These are phyloP conservation scores for Megastigmus dorsalis DNA, from an alignment of 2,888 invertebrate species.

Conservation along the genomic window DNA sequence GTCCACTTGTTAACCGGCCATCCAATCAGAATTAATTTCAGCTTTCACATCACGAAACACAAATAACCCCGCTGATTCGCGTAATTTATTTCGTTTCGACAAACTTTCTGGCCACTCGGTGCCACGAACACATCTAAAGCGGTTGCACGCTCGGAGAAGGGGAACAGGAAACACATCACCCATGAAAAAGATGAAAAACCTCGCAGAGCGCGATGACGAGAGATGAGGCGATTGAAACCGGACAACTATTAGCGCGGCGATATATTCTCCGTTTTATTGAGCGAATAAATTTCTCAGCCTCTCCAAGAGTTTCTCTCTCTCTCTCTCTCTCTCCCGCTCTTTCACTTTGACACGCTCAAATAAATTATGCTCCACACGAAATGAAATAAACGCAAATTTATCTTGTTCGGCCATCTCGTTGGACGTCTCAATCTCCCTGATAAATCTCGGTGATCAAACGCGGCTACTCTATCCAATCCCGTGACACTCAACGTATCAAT, in stretches of 20 bases:
- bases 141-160: background rate
- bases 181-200: background rate
- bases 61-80: conserved; percentile 19
- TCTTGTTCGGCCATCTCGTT: conserved; percentile 48
- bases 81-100: background rate
- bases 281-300: conserved; percentile 44
- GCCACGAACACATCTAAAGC: too few species aligned
- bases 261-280: conserved; percentile 46
- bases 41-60: background rate
- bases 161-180: background rate
- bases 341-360: background rate
- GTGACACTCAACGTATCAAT: conserved; percentile 51
- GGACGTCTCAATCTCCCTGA: conserved; percentile 53
- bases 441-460: conserved; percentile 53
- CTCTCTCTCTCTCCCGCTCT: conserved; percentile 13
- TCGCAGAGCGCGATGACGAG: background rate
- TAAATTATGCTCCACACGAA: conserved; percentile 41
- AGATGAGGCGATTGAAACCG: conserved; percentile 33
- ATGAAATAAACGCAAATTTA: conserved; percentile 54
- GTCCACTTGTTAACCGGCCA: background rate
- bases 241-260: conserved; percentile 46
- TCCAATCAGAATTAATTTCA: conserved; percentile 6
- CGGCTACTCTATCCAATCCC: conserved; percentile 39
- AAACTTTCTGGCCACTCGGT: background rate
- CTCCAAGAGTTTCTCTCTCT: background rate